Evolutionary conservation across 1,140 invertebrate genomes (phyloP).

Genomic region (Trinorchestia longiramus): DNA sequence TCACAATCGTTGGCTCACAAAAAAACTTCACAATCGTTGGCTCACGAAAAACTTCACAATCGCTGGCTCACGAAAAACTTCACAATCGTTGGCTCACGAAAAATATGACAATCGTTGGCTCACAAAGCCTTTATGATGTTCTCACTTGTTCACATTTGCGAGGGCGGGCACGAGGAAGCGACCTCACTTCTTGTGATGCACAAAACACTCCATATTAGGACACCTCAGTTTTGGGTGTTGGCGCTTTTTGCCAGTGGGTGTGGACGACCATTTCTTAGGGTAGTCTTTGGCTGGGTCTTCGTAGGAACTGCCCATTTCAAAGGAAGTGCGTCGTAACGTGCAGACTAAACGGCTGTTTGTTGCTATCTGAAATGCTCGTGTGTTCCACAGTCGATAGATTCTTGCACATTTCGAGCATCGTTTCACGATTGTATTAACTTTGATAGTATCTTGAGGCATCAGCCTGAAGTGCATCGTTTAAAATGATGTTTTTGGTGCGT

Average conservation of each 20-base stretch:
- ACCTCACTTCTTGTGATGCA: neutral
- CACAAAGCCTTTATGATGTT: neutral
- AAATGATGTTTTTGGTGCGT: neutral
- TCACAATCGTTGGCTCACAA: too few species aligned
- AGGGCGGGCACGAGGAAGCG: neutral
- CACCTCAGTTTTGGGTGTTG: conserved; percentile 28
- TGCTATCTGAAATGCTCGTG: neutral
- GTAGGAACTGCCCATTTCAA: conserved; percentile 16
- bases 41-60: too few species aligned
- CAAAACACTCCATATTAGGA: conserved; percentile 17
- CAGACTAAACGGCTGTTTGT: neutral
- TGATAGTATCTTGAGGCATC: neutral
- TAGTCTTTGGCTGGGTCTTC: conserved; percentile 15
- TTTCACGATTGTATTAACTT: neutral
- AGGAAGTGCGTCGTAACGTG: neutral
- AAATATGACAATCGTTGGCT: too few species aligned
- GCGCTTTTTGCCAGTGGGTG: conserved; percentile 24
- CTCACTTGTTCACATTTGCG: neutral
- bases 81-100: too few species aligned
- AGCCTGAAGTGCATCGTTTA: too few species aligned
- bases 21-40: too few species aligned
- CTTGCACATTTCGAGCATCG: neutral
- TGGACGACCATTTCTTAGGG: conserved; percentile 24
- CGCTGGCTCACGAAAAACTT: too few species aligned
- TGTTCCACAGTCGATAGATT: neutral